Evolutionary conservation across 2,113 vertebrate genomes (phyloP).

Genomic region (Hippocampus comes): DNA sequence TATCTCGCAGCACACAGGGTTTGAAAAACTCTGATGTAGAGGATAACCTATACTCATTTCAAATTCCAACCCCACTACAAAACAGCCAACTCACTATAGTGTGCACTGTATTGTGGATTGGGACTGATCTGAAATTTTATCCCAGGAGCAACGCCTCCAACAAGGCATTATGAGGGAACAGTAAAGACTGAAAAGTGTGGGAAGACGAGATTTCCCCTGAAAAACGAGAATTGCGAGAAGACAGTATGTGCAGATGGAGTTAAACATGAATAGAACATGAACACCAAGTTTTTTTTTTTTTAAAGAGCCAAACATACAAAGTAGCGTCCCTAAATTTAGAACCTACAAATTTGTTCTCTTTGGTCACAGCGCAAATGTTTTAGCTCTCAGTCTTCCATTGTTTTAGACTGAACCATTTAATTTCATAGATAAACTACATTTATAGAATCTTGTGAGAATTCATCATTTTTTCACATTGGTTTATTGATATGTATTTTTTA

Average conservation of each 20-base stretch:
- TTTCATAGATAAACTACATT: background rate
- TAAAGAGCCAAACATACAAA: background rate
- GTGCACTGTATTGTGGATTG: background rate
- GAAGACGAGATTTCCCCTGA: slow-evolving; percentile 30
- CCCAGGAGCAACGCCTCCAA: slow-evolving; percentile 9
- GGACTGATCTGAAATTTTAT: slow-evolving; percentile 13
- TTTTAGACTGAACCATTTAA: background rate
- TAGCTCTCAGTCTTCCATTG: background rate
- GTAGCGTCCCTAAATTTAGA: background rate
- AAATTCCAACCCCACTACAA: background rate
- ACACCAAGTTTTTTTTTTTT: background rate
- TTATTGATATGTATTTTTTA: background rate
- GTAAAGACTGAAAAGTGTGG: slow-evolving; percentile 31
- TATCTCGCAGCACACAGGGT: too few species aligned
- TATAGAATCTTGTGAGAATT: background rate
- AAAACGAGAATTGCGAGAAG: background rate
- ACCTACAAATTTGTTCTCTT: background rate
- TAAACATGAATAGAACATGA: background rate
- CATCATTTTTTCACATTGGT: background rate
- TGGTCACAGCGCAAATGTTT: background rate
- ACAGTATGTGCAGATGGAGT: background rate
- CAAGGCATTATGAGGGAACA: slow-evolving; percentile 40
- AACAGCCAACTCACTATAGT: background rate
- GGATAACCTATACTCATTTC: background rate
- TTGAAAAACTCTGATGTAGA: background rate